Conservation (phyloP, 2,797 vertebrate species). For the Takifugu ocellatus region DNA sequence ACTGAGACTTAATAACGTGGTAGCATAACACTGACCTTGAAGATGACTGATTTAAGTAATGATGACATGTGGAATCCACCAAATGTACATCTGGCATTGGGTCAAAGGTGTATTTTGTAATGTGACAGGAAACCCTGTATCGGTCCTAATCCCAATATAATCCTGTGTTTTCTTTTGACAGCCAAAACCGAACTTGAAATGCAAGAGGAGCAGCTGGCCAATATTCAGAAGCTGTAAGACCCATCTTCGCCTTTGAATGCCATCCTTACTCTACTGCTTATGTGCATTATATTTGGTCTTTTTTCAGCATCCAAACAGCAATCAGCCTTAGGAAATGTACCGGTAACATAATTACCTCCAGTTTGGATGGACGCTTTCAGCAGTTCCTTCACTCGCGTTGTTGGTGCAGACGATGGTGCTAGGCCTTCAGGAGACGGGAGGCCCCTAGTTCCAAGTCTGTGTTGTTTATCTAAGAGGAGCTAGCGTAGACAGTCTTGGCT, state of each 20-base stretch:
- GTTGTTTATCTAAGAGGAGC: constrained; percentile 86
- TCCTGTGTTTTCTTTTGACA: constrained; percentile 59
- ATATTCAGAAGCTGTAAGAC: constrained; percentile 87
- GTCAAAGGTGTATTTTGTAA: constrained; percentile 28
- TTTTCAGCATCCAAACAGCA: constrained; percentile 18
- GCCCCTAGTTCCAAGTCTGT: constrained; percentile 68
- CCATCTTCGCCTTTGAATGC: constrained; percentile 13
- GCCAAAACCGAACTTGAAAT: constrained; percentile 89
- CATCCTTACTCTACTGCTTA: constrained; percentile 14
- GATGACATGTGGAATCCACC: constrained; percentile 48
- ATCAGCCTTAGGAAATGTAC: constrained; percentile 1
- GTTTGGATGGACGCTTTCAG: constrained; percentile 34
- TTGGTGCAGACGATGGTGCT: constrained; percentile 60
- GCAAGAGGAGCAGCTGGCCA: constrained; percentile 83
- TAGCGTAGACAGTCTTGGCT: constrained; percentile 84
- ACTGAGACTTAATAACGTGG: constrained; percentile 53
- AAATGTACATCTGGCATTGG: constrained; percentile 24
- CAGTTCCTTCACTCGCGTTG: constrained; percentile 30
- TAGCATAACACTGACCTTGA: constrained; percentile 56
- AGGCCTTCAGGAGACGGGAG: constrained; percentile 77
- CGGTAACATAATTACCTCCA: too few relatives aligned
- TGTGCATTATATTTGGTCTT: not conserved
- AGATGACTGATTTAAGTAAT: constrained; percentile 50
- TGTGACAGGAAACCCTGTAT: constrained; percentile 15
- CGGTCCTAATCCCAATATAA: constrained; percentile 16